Conservation (phyloP, 2,888 invertebrate species). For the Lamellibrachia satsuma region DNA sequence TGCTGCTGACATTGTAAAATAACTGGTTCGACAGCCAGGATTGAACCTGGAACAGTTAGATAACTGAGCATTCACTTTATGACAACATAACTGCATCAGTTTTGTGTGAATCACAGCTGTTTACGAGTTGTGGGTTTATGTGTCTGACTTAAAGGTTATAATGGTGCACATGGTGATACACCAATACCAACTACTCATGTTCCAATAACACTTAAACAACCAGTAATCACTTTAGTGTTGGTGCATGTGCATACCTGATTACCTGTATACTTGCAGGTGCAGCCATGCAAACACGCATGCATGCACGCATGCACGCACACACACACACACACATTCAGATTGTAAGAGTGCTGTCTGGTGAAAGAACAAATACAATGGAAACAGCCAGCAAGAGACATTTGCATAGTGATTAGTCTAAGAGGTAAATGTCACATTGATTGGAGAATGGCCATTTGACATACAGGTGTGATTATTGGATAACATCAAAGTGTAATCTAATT, state of each 20-base stretch:
- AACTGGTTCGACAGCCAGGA: background rate
- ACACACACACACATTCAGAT: background rate
- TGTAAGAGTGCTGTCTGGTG: background rate
- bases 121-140: background rate
- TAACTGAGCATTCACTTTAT: background rate
- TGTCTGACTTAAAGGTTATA: background rate
- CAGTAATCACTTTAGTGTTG: background rate
- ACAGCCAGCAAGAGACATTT: background rate
- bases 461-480: background rate
- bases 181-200: background rate
- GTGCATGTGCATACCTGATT: background rate
- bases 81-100: too few species aligned
- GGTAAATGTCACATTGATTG: background rate
- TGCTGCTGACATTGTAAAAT: background rate
- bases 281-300: background rate
- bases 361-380: background rate
- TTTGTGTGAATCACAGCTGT: background rate
- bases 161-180: background rate
- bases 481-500: background rate
- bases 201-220: background rate
- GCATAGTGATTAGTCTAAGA: background rate
- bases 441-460: background rate
- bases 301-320: background rate
- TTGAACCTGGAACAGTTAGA: background rate
- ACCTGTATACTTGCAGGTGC: background rate